Base-by-base conservation (phyloP, 1,140 invertebrate genomes). In the Meloidogyne chitwoodi region DNA sequence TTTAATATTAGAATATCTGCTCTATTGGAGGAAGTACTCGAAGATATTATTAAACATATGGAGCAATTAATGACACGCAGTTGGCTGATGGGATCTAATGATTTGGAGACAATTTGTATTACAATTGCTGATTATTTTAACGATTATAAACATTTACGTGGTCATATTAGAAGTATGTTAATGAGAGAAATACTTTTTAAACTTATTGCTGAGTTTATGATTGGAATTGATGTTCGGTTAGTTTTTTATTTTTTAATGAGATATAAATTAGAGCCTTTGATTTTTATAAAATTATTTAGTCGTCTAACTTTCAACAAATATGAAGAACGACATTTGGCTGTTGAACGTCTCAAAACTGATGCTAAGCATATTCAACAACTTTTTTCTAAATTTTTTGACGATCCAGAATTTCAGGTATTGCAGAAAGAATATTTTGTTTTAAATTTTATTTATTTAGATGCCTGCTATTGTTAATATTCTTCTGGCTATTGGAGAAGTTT, bases 61-160 rank as follows among this genome's bases (percentile, higher is more conserved):
- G 75, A 78, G 1, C 76, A 78, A 38, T 24, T 83, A 12, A 64
- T 83, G 76, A 84, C 82, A 12, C n/a, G 74, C 6, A 65, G 63
- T 29, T 83, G 81, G 81, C 72, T 19, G 65, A 64, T 77, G 27
- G 69, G 79, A 19, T 78, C 75, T 10, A 66, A 34, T n/a, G 80
- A 75, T 65, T 71, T 82, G 63, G 82, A 77, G 26, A 84, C 82
- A 27, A 83, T 83, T 66, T 83, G 81, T 68, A 70, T 74, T 26
- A 83, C 81, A 26, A 68, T 83, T 14, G 74, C 56, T 31, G 81
- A 83, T 48, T 83, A 83, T 64, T 75, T 81, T 63, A 72, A 44
- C 14, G 81, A 83, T 68, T 82, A 83, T 71, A 41, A 69, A 63
- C 80, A 80, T 48, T 67, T 82, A 38, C 69, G 82, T 29, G 27